Conservation (phyloP, 2,888 invertebrate genomes). For the Macropis europaea region DNA sequence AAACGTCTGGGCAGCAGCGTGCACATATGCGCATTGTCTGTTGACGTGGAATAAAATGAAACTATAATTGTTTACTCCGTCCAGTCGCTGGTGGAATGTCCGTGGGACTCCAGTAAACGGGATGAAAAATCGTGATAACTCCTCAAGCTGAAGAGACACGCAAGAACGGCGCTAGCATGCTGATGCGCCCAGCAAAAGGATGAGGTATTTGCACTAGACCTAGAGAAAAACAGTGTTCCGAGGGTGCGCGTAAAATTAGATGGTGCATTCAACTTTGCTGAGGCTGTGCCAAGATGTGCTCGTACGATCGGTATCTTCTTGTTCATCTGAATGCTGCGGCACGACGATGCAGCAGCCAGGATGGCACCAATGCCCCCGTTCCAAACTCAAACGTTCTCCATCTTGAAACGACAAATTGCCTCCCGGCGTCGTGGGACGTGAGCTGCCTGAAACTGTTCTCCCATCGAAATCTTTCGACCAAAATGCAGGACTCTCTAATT, state of each 20-base stretch:
- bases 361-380: conserved; percentile 68
- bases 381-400: conserved; percentile 45
- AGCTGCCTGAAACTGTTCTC: too few relatives aligned
- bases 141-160: background rate
- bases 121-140: background rate
- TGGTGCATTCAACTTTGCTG: conserved; percentile 72
- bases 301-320: conserved; percentile 28
- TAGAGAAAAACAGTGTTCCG: conserved; percentile 61
- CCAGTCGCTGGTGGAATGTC: background rate
- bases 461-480: too few relatives aligned
- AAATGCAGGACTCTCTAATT: too few relatives aligned
- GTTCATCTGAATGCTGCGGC: conserved; percentile 37
- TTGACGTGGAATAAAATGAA: too few relatives aligned
- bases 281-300: conserved; percentile 65
- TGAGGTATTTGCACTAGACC: conserved; percentile 67
- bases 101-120: background rate
- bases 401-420: conserved; percentile 39
- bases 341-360: conserved; percentile 54
- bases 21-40: too few relatives aligned
- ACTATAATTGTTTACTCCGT: background rate
- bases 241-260: conserved; percentile 68
- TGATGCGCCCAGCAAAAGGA: conserved; percentile 30
- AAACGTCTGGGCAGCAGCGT: too few relatives aligned
- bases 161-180: background rate
- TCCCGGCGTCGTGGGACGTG: conserved; percentile 16